Conservation (phyloP, 2,797 vertebrate genomes). For the Cygnus olor region DNA sequence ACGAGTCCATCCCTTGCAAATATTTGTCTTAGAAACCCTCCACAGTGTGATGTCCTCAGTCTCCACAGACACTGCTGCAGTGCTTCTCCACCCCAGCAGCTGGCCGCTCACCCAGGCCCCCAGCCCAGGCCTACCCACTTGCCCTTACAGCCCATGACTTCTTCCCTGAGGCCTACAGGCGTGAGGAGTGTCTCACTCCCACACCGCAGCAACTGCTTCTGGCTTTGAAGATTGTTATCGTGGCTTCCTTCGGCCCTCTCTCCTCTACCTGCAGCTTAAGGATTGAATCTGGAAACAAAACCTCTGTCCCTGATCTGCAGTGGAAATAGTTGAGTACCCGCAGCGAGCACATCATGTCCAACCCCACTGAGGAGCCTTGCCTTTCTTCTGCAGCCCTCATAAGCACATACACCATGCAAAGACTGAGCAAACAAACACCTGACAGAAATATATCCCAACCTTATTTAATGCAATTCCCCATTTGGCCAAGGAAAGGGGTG, state of each 20-base stretch:
- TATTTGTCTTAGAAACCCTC: not conserved
- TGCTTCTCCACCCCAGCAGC: not conserved
- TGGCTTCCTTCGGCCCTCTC: not conserved
- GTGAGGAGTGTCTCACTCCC: not conserved
- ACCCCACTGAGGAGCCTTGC: not conserved
- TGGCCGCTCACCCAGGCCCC: not conserved
- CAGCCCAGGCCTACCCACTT: not conserved
- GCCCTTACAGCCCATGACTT: not conserved
- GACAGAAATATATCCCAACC: not conserved
- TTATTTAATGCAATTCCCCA: not conserved
- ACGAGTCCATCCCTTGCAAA: not conserved
- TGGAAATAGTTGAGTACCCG: not conserved
- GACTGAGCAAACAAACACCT: not conserved
- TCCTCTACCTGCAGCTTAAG: not conserved
- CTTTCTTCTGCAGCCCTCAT: not conserved
- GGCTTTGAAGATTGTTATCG: not conserved
- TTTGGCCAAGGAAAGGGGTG: not conserved
- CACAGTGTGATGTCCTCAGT: not conserved
- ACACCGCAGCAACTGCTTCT: not conserved
- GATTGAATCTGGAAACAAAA: not conserved
- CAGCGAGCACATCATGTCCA: not conserved
- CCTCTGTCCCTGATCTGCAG: not conserved
- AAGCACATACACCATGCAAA: not conserved
- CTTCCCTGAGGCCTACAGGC: not conserved
- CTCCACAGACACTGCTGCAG: accelerated